Evolutionary conservation across 1,140 invertebrate species (phyloP).

Genomic region (Scaptodrosophila lebanonensis): DNA sequence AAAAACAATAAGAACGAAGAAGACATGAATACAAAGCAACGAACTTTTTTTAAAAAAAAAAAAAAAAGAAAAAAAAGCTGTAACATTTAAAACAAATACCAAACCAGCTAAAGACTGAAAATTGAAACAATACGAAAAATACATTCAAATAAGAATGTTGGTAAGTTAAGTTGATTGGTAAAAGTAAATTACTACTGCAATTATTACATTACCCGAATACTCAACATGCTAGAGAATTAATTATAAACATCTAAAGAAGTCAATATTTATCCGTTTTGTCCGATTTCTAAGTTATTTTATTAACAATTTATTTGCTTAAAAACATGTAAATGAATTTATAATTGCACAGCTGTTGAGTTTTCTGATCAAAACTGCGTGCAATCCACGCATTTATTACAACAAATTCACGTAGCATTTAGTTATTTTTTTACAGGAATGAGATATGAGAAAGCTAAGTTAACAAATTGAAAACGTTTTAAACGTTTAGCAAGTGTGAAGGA

Average conservation of each 20-base stretch:
- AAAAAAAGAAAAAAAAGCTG: slow-evolving; percentile 18
- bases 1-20: slow-evolving; percentile 10
- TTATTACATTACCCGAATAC: slow-evolving; percentile 14
- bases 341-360: slow-evolving; percentile 32
- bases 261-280: slow-evolving; percentile 5
- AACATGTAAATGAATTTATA: background rate
- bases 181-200: slow-evolving; percentile 15
- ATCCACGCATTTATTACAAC: slow-evolving; percentile 46
- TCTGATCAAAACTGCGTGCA: slow-evolving; percentile 29
- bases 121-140: slow-evolving; percentile 22
- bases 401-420: slow-evolving; percentile 64
- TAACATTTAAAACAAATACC: slow-evolving; percentile 14
- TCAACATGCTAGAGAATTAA: slow-evolving; percentile 26
- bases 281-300: background rate
- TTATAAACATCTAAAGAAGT: background rate
- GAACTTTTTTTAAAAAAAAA: slow-evolving; percentile 3
- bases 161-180: slow-evolving; percentile 66
- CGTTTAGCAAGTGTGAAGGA: slow-evolving; percentile 51
- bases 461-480: slow-evolving; percentile 45
- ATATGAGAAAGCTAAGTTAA: slow-evolving; percentile 34
- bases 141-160: slow-evolving; percentile 36
- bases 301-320: background rate
- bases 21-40: slow-evolving; percentile 2
- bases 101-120: no score
- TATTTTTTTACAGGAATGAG: slow-evolving; percentile 64